A percentile compares a stretch with the other conserved stretches of the same genome.
phyloP scores from a whole-genome alignment of 2,113 vertebrate genomes.

The Chionis minor region DNA sequence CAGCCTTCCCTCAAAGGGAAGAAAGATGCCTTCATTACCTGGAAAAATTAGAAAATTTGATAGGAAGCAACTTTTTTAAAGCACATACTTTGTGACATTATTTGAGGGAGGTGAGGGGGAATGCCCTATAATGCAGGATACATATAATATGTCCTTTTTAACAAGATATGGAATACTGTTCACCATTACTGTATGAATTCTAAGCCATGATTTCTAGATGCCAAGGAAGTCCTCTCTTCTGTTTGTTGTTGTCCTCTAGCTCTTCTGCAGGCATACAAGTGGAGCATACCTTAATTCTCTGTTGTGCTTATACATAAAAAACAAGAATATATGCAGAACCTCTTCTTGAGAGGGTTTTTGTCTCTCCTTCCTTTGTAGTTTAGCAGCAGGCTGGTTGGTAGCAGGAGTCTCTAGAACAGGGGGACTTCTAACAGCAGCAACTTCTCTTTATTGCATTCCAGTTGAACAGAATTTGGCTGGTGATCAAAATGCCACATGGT shows the following conservation, averaged over 20 bases:
- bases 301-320: not conserved
- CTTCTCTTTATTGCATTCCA: conserved; percentile 10
- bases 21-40: not conserved
- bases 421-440: not conserved
- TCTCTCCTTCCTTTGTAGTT: not conserved
- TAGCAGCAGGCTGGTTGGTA: not conserved
- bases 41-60: not conserved
- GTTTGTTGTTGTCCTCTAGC: not conserved
- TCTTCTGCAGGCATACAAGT: not conserved
- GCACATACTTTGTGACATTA: not conserved
- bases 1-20: not conserved
- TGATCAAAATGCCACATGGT: conserved; percentile 50
- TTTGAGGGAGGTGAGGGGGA: not conserved
- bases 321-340: not conserved
- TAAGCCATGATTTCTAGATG: not conserved
- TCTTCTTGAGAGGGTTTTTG: not conserved
- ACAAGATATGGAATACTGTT: not conserved
- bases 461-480: conserved; percentile 29
- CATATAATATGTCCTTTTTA: not conserved
- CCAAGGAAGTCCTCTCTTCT: not conserved
- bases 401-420: not conserved
- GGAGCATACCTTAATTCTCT: not conserved
- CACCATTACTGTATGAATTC: not conserved
- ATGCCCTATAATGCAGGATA: not conserved
- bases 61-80: not conserved